phyloP scores from a whole-genome alignment of 2,113 vertebrate genomes.

The Zonotrichia leucophrys region DNA sequence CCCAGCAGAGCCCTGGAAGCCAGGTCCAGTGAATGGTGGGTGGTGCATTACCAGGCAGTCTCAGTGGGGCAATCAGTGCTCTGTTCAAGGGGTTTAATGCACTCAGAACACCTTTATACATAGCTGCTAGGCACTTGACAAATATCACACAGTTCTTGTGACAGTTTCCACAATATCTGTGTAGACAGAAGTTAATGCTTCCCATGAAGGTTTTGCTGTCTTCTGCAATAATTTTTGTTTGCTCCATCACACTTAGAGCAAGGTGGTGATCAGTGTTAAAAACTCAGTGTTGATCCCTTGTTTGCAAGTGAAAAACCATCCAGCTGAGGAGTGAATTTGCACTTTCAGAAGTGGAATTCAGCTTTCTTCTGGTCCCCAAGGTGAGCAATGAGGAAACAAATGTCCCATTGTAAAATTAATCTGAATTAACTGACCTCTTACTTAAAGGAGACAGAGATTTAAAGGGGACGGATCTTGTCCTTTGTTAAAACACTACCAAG shows the following conservation, averaged over 20 bases:
- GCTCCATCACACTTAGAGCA: not conserved
- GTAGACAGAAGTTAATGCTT: not conserved
- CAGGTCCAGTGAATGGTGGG: not conserved
- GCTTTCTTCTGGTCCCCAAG: not conserved
- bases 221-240: not conserved
- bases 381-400: not conserved
- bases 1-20: not conserved
- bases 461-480: not conserved
- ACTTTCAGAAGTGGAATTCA: not conserved
- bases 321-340: not conserved
- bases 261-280: not conserved
- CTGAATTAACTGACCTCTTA: not conserved
- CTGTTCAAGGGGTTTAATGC: not conserved
- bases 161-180: not conserved
- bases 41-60: not conserved
- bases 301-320: not conserved
- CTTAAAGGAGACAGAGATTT: not conserved
- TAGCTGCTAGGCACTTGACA: not conserved
- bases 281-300: not conserved
- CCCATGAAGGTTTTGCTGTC: not conserved
- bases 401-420: not conserved
- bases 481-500: not conserved
- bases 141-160: not conserved
- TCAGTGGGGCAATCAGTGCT: not conserved
- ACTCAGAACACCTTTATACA: not conserved